Evolutionary conservation across 2,113 vertebrate species (phyloP).

Genomic region (Paradisaea rubra): DNA sequence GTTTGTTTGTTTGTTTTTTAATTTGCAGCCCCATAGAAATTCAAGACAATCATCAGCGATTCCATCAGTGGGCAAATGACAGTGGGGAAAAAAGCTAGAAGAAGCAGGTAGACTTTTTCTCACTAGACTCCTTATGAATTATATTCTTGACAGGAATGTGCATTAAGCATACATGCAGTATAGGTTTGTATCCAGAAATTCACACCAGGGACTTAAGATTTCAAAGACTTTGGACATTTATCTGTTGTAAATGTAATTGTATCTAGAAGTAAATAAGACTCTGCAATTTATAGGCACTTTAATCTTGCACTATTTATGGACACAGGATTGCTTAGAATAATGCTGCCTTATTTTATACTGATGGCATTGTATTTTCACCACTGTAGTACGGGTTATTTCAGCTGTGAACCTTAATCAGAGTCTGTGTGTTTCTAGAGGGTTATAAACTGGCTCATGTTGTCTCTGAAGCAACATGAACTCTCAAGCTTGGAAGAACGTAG

Average conservation of each 20-base stretch:
- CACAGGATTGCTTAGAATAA: constrained; percentile 53
- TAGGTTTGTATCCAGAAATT: constrained; percentile 26
- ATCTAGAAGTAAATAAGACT: constrained; percentile 53
- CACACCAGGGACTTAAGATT: constrained; percentile 32
- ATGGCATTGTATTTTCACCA: constrained; percentile 36
- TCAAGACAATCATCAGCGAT: neutral
- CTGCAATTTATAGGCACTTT: constrained; percentile 55
- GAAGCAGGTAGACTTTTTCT: neutral
- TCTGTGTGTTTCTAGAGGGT: constrained; percentile 27
- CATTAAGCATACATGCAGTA: neutral
- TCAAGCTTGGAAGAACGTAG: neutral
- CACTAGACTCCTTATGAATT: neutral
- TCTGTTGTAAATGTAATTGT: constrained; percentile 58
- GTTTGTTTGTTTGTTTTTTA: neutral
- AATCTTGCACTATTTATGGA: constrained; percentile 48
- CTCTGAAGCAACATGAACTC: constrained; percentile 30
- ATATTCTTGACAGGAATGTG: neutral
- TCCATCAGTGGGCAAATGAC: neutral
- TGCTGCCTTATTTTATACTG: constrained; percentile 56
- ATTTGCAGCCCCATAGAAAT: neutral
- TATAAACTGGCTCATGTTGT: neutral
- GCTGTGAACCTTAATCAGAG: constrained; percentile 49
- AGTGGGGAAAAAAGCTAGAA: neutral
- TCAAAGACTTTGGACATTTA: constrained; percentile 42
- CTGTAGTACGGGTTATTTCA: constrained; percentile 37